These are phyloP conservation scores for Halcyon smyrnensis DNA, from an alignment of 2,797 vertebrate species.

Conservation along the genomic window DNA sequence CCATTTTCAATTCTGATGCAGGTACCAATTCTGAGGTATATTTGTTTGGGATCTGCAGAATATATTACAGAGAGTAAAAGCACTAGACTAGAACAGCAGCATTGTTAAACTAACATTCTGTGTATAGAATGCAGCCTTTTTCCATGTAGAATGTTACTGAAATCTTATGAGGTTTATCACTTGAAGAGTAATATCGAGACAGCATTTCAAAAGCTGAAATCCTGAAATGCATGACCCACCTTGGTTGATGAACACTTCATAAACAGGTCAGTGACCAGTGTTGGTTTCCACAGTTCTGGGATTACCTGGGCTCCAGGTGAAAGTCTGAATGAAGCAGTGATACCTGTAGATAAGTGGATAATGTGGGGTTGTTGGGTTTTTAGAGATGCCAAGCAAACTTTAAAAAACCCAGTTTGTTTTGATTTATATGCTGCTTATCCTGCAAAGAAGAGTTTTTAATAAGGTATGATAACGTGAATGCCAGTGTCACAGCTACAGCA, in stretches of 20 bases:
- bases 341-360: background rate
- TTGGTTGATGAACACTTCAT: accelerated
- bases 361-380: background rate
- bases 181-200: background rate
- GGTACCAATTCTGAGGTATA: background rate
- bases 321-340: background rate
- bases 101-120: background rate
- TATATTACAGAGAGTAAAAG: background rate
- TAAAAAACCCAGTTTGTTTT: background rate
- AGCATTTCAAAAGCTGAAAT: background rate
- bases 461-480: background rate
- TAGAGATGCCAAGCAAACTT: background rate
- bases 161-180: background rate
- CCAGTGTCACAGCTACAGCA: background rate
- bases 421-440: background rate
- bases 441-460: background rate
- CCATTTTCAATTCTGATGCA: background rate
- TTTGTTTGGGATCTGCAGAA: background rate
- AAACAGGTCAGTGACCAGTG: accelerated
- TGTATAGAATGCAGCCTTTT: background rate
- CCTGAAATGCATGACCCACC: accelerated
- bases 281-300: accelerated
- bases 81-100: background rate
- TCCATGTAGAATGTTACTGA: accelerated
- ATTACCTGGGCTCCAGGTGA: background rate